Conservation (phyloP, 2,113 vertebrate genomes). For the Ceyx melanurus region DNA sequence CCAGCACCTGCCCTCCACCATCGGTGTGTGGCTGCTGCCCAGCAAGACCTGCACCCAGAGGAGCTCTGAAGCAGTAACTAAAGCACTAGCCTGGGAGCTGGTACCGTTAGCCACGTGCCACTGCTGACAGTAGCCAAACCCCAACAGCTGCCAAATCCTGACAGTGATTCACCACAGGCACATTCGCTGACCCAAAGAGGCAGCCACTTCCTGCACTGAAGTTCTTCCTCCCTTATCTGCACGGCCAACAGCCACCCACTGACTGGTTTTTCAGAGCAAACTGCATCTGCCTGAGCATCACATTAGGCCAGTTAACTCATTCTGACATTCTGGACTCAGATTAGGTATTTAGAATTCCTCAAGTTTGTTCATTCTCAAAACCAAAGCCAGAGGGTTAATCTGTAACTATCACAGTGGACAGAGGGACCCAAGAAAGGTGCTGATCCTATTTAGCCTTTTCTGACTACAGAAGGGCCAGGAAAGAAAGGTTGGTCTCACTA, state of each 20-base stretch:
- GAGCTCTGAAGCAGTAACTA: neutral
- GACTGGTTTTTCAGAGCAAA: neutral
- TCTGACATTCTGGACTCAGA: neutral
- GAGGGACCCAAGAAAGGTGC: rapidly evolving
- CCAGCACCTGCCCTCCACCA: neutral
- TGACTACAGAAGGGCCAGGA: neutral
- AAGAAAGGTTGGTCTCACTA: neutral
- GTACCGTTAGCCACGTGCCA: neutral
- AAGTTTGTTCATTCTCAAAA: neutral
- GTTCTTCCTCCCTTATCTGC: neutral
- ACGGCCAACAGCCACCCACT: neutral
- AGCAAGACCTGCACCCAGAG: neutral
- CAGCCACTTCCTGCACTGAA: neutral
- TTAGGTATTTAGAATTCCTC: neutral
- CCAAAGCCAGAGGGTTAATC: neutral
- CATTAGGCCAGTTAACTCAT: neutral
- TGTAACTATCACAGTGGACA: neutral
- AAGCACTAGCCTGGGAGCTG: neutral
- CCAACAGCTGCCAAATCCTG: neutral
- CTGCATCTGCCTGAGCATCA: neutral
- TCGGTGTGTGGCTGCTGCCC: neutral
- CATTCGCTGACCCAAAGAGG: neutral
- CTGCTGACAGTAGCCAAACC: neutral
- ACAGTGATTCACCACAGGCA: neutral
- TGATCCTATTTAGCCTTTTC: neutral